Evolutionary conservation across 2,888 invertebrate species (phyloP).

Genomic region (Parnassius mnemosyne): DNA sequence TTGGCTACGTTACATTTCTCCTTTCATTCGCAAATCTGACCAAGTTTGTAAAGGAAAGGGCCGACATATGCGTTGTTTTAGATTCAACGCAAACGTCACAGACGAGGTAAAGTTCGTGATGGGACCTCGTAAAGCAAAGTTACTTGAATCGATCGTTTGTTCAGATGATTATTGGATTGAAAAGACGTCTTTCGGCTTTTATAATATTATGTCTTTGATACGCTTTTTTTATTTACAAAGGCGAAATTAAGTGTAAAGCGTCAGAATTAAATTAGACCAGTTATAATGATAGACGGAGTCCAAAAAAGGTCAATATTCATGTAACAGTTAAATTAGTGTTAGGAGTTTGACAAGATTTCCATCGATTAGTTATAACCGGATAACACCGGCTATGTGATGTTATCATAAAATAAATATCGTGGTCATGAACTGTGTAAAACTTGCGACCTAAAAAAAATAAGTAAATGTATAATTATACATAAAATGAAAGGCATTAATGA

Average conservation of each 20-base stretch:
- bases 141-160: constrained; percentile 69
- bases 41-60: constrained; percentile 54
- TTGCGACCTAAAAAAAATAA: too few species aligned
- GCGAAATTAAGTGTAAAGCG: not conserved
- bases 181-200: constrained; percentile 56
- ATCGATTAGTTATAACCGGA: too few species aligned
- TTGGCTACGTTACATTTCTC: constrained; percentile 65
- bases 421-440: too few species aligned
- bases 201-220: constrained; percentile 47
- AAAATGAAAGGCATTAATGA: too few species aligned
- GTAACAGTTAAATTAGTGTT: too few species aligned
- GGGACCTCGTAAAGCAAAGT: constrained; percentile 58
- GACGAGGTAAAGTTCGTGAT: constrained; percentile 43
- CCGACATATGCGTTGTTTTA: constrained; percentile 60
- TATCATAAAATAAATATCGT: too few species aligned
- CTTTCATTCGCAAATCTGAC: constrained; percentile 63
- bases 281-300: too few species aligned
- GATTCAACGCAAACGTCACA: constrained; percentile 49
- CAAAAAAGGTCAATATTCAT: too few species aligned
- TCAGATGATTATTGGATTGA: constrained; percentile 67
- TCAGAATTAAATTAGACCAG: too few species aligned
- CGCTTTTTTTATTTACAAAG: constrained; percentile 24
- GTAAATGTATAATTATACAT: too few species aligned
- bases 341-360: too few species aligned
- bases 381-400: too few species aligned